A percentile compares a stretch with the other conserved stretches of the same genome.
Evolutionary conservation across 2,797 vertebrate species (phyloP).

Genomic region (Diplodus sargus): DNA sequence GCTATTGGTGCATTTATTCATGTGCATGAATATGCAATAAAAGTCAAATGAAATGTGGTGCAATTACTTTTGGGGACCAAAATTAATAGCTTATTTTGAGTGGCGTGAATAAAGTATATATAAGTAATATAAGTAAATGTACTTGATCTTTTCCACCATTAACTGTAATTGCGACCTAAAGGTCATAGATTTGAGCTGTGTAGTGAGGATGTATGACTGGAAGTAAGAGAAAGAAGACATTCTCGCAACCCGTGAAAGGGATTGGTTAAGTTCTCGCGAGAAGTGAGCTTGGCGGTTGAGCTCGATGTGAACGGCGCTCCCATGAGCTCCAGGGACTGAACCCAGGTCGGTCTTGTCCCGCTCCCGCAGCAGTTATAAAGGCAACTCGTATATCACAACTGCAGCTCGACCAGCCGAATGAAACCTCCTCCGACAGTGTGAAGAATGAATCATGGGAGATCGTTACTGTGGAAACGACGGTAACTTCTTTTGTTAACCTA

Average conservation of each 20-base stretch:
- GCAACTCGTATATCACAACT: constrained; percentile 31
- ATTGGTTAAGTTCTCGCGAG: constrained; percentile 63
- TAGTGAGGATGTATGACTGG: too few species aligned
- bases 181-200: too few species aligned
- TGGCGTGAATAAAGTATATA: too few species aligned
- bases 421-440: constrained; percentile 12
- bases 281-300: background rate
- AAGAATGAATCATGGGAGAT: constrained; percentile 76
- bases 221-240: too few species aligned
- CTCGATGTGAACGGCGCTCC: background rate
- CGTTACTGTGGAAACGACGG: constrained; percentile 84
- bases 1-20: too few species aligned
- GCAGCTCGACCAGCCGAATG: constrained; percentile 65
- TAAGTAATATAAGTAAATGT: too few species aligned
- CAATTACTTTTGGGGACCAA: too few species aligned
- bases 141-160: too few species aligned
- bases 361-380: background rate
- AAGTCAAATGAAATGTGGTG: too few species aligned
- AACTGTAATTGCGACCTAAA: too few species aligned
- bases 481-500: constrained; percentile 74
- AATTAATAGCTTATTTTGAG: too few species aligned
- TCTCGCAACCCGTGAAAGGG: background rate
- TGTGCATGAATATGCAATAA: too few species aligned
- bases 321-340: constrained; percentile 40
- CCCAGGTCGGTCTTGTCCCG: constrained; percentile 55